Percentiles rank a stretch among this genome's conserved stretches.
Conservation (phyloP, 92 coral and sea anemone genomes). For the Montipora capitata region DNA sequence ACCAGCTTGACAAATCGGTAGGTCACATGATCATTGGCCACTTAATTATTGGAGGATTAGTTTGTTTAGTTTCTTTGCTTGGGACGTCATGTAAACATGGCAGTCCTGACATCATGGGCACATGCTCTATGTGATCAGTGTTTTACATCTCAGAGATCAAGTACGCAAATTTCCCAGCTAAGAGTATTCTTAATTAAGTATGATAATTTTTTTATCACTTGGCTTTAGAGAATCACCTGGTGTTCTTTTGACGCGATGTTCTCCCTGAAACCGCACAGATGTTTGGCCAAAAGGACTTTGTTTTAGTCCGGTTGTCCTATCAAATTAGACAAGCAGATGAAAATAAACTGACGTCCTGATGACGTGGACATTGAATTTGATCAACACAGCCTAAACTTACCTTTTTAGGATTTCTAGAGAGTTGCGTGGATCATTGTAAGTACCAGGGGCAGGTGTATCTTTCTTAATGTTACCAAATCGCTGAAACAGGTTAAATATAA, state of each 20-base stretch:
- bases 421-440: slow-evolving; percentile 95
- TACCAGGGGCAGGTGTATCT: slow-evolving; percentile 92
- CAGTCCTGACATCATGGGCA: too few relatives aligned
- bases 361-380: not conserved
- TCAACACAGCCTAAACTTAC: slow-evolving; percentile 38
- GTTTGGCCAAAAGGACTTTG: slow-evolving; percentile 99
- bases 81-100: too few relatives aligned
- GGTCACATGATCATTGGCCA: too few relatives aligned
- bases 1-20: too few relatives aligned
- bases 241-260: slow-evolving; percentile 80
- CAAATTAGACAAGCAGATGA: not conserved
- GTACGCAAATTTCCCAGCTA: too few relatives aligned
- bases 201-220: too few relatives aligned
- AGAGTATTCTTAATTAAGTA: too few relatives aligned
- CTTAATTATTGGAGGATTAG: too few relatives aligned
- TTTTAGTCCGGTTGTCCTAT: slow-evolving; percentile 94
- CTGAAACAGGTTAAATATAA: slow-evolving; percentile 30
- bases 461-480: slow-evolving; percentile 82
- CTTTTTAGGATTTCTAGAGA: slow-evolving; percentile 94
- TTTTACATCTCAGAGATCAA: too few relatives aligned
- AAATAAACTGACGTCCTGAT: not conserved
- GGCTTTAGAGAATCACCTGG: slow-evolving; percentile 59
- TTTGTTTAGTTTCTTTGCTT: too few relatives aligned
- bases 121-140: too few relatives aligned
- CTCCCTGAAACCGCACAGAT: slow-evolving; percentile 93